phyloP scores from a whole-genome alignment of 2,113 vertebrate species.

The Bombycilla garrulus region DNA sequence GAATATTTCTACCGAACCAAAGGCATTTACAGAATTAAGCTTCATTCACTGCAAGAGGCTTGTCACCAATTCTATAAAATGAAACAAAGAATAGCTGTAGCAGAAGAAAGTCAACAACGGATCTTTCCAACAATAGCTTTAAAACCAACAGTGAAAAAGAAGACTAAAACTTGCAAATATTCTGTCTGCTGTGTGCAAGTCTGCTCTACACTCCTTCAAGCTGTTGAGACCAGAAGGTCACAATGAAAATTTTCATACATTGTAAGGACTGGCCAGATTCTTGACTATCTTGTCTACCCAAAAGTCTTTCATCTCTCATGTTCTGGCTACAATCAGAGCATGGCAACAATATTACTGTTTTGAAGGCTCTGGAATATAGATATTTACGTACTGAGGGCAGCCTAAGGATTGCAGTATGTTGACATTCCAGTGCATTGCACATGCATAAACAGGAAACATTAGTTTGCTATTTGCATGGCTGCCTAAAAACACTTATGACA shows the following conservation, averaged over 20 bases:
- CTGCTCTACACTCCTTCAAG: not conserved
- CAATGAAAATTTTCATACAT: fast-evolving
- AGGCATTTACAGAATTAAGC: not conserved
- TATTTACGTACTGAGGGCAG: not conserved
- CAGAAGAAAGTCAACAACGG: not conserved
- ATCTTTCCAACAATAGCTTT: not conserved
- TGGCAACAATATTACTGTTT: not conserved
- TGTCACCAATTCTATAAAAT: not conserved
- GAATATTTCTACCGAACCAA: not conserved
- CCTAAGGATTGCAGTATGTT: not conserved
- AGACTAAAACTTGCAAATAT: not conserved
- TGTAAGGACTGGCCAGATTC: not conserved
- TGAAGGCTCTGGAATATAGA: not conserved
- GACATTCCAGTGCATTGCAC: not conserved
- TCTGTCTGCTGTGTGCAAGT: not conserved
- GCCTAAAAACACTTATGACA: not conserved
- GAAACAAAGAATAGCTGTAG: not conserved
- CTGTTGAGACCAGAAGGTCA: not conserved
- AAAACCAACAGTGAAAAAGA: not conserved
- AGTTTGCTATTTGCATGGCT: not conserved
- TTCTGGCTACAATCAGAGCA: not conserved
- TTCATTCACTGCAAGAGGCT: not conserved
- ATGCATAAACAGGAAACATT: not conserved
- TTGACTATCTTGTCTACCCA: not conserved
- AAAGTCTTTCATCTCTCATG: not conserved